These are phyloP conservation scores for Sesia apiformis DNA, from an alignment of 2,888 invertebrate species.

Conservation along the genomic window DNA sequence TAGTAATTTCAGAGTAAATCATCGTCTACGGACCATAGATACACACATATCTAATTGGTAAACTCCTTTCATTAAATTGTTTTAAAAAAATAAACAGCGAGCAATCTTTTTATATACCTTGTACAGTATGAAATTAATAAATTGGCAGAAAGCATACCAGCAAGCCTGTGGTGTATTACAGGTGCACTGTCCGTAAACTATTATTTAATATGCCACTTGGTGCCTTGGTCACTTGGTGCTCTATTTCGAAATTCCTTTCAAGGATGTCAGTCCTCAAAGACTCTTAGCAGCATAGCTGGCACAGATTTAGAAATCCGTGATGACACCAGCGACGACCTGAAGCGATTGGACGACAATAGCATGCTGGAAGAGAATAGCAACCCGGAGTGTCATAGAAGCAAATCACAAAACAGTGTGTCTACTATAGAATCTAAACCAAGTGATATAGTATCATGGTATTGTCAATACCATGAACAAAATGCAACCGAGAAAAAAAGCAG, in stretches of 20 bases:
- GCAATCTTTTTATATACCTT: too few relatives aligned
- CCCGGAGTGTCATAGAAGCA: constrained; percentile 15
- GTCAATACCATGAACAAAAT: neutral
- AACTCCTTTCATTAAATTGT: too few relatives aligned
- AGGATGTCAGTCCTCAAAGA: constrained; percentile 16
- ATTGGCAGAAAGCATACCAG: too few relatives aligned
- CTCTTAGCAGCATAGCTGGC: constrained; percentile 16
- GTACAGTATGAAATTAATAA: too few relatives aligned
- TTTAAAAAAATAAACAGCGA: too few relatives aligned
- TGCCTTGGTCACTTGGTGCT: too few relatives aligned
- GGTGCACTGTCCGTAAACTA: too few relatives aligned
- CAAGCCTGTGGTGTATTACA: too few relatives aligned
- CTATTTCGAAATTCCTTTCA: constrained; percentile 1
- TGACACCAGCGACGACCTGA: constrained; percentile 21
- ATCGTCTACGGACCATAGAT: too few relatives aligned
- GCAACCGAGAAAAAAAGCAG: neutral
- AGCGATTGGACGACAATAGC: constrained; percentile 19
- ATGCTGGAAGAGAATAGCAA: constrained; percentile 13
- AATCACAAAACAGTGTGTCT: constrained; percentile 13
- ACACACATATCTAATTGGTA: too few relatives aligned
- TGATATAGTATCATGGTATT: neutral
- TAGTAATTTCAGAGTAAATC: too few relatives aligned
- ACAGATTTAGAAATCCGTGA: constrained; percentile 23
- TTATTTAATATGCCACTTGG: too few relatives aligned
- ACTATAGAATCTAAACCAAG: constrained; percentile 3